These are phyloP conservation scores for Brachyptera risi DNA, from an alignment of 2,888 invertebrate genomes.

Conservation along the genomic window DNA sequence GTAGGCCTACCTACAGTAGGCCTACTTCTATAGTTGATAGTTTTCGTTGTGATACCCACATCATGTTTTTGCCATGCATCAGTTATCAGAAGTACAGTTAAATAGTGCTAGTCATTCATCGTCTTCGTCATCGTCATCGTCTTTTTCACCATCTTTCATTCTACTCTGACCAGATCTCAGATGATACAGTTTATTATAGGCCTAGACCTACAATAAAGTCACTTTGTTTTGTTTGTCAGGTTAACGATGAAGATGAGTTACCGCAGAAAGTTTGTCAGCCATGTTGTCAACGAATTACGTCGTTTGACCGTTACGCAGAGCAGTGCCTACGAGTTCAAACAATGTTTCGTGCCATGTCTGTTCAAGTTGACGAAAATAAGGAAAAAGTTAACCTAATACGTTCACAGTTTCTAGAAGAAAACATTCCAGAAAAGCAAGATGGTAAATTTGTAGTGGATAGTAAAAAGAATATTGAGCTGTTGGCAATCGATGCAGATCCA, in stretches of 20 bases:
- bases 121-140: no score
- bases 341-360: conserved; percentile 28
- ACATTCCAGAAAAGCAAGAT: conserved; percentile 5
- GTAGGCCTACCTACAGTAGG: no score
- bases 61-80: no score
- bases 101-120: no score
- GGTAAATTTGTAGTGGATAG: conserved; percentile 10
- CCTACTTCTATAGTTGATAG: no score
- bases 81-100: no score
- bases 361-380: conserved; percentile 17
- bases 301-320: conserved; percentile 32
- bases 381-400: conserved; percentile 24
- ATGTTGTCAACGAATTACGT: conserved; percentile 26
- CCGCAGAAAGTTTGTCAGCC: conserved; percentile 31
- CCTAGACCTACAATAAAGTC: no score
- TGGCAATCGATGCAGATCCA: conserved; percentile 25
- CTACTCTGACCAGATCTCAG: no score
- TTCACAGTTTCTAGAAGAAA: conserved; percentile 27
- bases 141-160: no score
- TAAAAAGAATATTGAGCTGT: conserved; percentile 26
- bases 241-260: conserved; percentile 28
- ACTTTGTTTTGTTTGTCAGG: conserved; percentile 15
- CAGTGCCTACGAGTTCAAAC: conserved; percentile 32
- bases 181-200: no score
- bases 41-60: no score